A percentile compares a stretch with the other conserved stretches of the same genome.
These are phyloP conservation scores for Calliopum simillimum DNA, from an alignment of 2,888 invertebrate species.

Conservation along the genomic window DNA sequence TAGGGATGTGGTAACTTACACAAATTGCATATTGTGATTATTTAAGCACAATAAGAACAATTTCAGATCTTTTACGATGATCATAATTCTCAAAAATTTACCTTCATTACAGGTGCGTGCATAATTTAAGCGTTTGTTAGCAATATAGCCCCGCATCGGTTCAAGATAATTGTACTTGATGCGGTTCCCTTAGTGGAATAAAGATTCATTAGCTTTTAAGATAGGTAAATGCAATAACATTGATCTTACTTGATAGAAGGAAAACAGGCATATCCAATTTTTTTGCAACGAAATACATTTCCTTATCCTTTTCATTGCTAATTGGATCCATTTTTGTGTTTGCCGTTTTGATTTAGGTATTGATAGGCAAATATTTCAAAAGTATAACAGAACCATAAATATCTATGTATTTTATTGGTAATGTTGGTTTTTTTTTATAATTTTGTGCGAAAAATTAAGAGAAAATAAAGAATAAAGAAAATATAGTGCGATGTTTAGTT, in stretches of 20 bases:
- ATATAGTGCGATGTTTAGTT: no score
- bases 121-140: constrained; percentile 26
- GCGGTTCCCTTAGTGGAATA: constrained; percentile 43
- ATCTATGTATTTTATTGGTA: neutral
- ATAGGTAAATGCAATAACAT: neutral
- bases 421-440: neutral
- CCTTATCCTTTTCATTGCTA: neutral
- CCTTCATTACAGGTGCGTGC: constrained; percentile 28
- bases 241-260: constrained; percentile 55
- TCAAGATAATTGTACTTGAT: constrained; percentile 36
- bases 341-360: neutral
- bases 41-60: no score
- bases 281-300: constrained; percentile 50
- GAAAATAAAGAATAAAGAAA: no score
- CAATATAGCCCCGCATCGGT: constrained; percentile 36
- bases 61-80: no score
- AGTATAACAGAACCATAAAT: neutral
- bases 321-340: neutral
- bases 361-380: neutral
- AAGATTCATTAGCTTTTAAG: neutral
- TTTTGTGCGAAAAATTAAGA: no score
- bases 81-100: constrained; percentile 5
- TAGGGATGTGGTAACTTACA: no score
- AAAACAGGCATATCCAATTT: constrained; percentile 57
- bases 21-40: no score